Evolutionary conservation across 2,888 invertebrate species (phyloP).

Genomic region (Lagria hirta): DNA sequence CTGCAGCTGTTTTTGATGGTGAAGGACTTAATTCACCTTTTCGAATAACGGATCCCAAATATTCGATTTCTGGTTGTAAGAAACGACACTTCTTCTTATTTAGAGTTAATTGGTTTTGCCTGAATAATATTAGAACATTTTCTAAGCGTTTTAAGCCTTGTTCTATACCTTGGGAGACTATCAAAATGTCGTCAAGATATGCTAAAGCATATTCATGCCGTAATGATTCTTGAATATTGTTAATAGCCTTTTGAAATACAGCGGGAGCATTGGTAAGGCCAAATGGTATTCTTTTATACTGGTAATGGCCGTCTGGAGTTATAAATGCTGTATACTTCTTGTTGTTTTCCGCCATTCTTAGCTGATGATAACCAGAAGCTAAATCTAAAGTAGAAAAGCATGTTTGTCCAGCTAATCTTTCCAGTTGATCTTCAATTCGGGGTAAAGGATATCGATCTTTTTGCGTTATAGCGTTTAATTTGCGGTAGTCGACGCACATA

Average conservation of each 20-base stretch:
- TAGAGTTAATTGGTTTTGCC: constrained; percentile 23
- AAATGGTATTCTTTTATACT: constrained; percentile 43
- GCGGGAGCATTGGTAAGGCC: constrained; percentile 42
- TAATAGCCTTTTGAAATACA: constrained; percentile 25
- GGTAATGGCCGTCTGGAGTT: constrained; percentile 41
- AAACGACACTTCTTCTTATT: constrained; percentile 32
- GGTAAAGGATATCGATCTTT: constrained; percentile 44
- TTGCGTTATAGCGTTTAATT: constrained; percentile 40
- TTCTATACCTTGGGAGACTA: constrained; percentile 26
- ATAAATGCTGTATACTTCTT: constrained; percentile 42
- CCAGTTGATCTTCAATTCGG: constrained; percentile 41
- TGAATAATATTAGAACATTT: constrained; percentile 10
- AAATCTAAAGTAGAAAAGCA: constrained; percentile 43
- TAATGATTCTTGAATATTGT: constrained; percentile 20
- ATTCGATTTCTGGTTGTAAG: constrained; percentile 31
- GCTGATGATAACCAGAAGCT: constrained; percentile 41
- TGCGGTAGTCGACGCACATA: constrained; percentile 40
- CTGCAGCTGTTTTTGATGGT: constrained; percentile 33
- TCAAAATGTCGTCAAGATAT: constrained; percentile 34
- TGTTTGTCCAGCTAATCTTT: constrained; percentile 34
- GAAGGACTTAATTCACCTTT: constrained; percentile 35
- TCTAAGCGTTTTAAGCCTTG: constrained; percentile 24
- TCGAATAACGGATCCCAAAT: constrained; percentile 37
- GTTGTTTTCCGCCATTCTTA: constrained; percentile 35
- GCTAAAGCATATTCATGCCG: constrained; percentile 11